Evolutionary conservation across 2,888 invertebrate genomes (phyloP), one percentile per base, ranked within the genome.

Genomic region (Phorcus lineatus): DNA sequence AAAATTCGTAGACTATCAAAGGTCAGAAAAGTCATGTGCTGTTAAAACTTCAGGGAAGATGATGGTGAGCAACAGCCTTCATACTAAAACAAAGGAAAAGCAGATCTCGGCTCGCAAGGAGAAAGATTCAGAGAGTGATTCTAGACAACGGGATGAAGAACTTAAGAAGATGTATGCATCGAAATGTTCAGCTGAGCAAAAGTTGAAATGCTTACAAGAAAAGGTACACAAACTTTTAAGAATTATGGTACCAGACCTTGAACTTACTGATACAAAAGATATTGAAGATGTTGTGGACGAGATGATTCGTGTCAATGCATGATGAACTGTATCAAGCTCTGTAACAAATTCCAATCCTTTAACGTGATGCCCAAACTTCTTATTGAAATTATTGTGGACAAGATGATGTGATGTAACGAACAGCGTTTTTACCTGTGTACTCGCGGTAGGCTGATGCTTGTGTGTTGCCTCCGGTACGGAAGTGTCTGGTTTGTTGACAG

Each of bases 301-400:
- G 62, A 87, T 89, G 84, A 89, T 89, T 31, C 84, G 85, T 31
- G 86, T 87, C 2, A 88, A 88, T 83, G 82, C 81, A 31, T 83
- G 84, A 6, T 54, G 54, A 54, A 24, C 40, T 3, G 1, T 77
- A 19, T 86, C 40, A 80, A 90, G 88, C 86, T 88, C 17, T 84
- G 84, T 19, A 91, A 91, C 22, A 82, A 85, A 11, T 92, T 90
- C 83, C 82, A n/a, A n/a, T n/a, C n/a, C n/a, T n/a, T n/a, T n/a
- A n/a, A n/a, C n/a, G n/a, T n/a, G n/a, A n/a, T n/a, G n/a, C n/a
- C n/a, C n/a, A n/a, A n/a, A n/a, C n/a, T n/a, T n/a, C n/a, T n/a
- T n/a, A n/a, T n/a, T n/a, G n/a, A n/a, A n/a, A n/a, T n/a, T n/a
- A n/a, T n/a, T n/a, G n/a, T n/a, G n/a, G n/a, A n/a, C n/a, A n/a